Evolutionary conservation across 1,140 invertebrate genomes (phyloP), one percentile per base, ranked within the genome.

Genomic region (Solen grandis): DNA sequence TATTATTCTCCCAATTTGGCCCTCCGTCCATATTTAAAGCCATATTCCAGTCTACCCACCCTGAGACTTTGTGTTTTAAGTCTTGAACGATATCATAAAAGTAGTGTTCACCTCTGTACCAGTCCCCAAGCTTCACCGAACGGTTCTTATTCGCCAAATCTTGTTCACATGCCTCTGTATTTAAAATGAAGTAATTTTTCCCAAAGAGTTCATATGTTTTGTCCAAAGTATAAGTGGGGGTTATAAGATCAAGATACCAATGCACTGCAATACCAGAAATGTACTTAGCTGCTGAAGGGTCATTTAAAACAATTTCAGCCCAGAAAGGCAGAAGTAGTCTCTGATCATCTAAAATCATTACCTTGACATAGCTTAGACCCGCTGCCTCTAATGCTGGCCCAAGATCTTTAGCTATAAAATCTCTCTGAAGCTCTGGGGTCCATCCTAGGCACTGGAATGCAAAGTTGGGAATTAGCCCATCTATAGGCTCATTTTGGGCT

Each of bases 1-100:
- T 94, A 87, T 97, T 96, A 3, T 94, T 89, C 0, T 94, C 94
- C 94, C 95, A 97, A 88, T 95, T 97, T 0, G 97, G 96, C 3
- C 96, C 97, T 59, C 97, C 97, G n/a, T 92, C 85, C 85, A 94
- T 91, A 88, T 97, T 93, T 19, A 98, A 90, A 35, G 94, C 95
- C 0, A 98, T 91, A 91, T 98, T 98, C 97, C 97, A 98, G 89
- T 98, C 97, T 2, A 96, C 93, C 96, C 96, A 97, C 1, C 96
- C 95, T 59, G 91, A 91, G 19, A 94, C 91, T 93, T 94, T 88
- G 93, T 95, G 76, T 83, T 95, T 95, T 52, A 97, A 88, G 91
- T 96, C 95, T 94, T 96, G 91, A 19, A 85, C 94, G 68, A 97
- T 96, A 87, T 95, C 93, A 46, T 90, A 85, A 0, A 94, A 93